Base-by-base conservation (phyloP, 2,797 vertebrate genomes). In the Acanthornis magna region DNA sequence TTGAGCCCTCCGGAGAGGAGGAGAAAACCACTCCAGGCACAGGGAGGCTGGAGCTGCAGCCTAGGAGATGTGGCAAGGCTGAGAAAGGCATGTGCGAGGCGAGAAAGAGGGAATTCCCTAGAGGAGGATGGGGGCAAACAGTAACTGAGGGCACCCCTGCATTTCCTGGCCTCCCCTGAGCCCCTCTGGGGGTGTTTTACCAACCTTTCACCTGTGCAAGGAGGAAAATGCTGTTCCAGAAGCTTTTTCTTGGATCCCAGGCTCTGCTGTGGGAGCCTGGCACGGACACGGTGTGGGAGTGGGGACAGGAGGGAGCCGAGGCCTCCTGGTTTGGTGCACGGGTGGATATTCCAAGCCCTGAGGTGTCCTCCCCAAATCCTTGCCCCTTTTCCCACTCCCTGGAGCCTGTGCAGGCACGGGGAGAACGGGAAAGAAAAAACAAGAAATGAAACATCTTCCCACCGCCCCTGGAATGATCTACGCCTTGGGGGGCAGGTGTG, bases 331-430 rank as follows among this genome's bases (percentile, higher is more conserved):
- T 36, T 74, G 29, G 77, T 66, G 93, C 93, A 63, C 83, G 74
- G 85, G 84, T 82, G 58, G 88, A 88, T 91, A 92, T 91, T 92
- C 94, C 81, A 29, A 89, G 84, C 80, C 93, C 85, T 82, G 85
- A 81, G 66, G 68, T 83, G 58, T 95, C 95, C 94, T 86, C 70
- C 55, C 85, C 38, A 29, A 78, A 91, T 53, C 30, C 16, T 78
- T 40, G 54, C 60, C 47, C 47, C 32, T 70, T 75, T 78, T 66
- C 76, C 72, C 62, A 32, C 50, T 78, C 73, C 94, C 57, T 36
- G 42, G 17, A 77, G 57, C 67, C 84, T 51, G 2, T 38, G 70
- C 30, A 85, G 84, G 81, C 78, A 63, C 2, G 0, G 38, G 27
- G 27, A 22, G 36, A 72, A 51, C 7, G 40, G 66, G 73, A 76